These are phyloP conservation scores for Spatulosminthurus flaviceps DNA, from an alignment of 2,888 invertebrate species.

Conservation along the genomic window DNA sequence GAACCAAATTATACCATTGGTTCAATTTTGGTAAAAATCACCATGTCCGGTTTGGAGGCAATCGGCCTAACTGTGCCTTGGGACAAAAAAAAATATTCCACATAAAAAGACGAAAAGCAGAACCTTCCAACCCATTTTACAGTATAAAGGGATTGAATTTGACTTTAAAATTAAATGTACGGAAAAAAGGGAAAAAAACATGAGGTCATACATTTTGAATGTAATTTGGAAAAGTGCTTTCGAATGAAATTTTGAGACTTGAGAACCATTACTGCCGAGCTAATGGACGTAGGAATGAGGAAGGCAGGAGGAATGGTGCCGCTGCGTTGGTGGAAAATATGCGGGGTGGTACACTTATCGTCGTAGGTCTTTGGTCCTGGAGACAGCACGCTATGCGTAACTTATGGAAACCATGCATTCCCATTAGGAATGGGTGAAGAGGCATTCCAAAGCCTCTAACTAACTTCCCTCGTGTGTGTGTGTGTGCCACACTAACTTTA, in stretches of 20 bases:
- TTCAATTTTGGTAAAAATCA: no score
- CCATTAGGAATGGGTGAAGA: neutral
- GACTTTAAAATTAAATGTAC: constrained; percentile 11
- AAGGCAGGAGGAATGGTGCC: neutral
- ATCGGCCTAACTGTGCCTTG: no score
- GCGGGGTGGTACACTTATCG: neutral
- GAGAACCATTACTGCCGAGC: neutral
- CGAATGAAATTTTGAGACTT: neutral
- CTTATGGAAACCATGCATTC: neutral
- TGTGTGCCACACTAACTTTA: constrained; percentile 1
- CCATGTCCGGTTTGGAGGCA: no score
- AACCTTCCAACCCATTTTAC: no score
- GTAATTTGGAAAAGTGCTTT: constrained; percentile 18
- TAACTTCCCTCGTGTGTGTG: neutral
- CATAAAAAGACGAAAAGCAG: no score
- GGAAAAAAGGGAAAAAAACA: neutral
- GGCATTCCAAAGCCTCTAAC: neutral
- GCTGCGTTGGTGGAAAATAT: constrained; percentile 1
- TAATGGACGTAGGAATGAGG: neutral
- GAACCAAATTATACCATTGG: no score
- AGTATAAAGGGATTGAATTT: neutral
- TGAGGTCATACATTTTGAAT: constrained; percentile 14
- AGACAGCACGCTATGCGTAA: constrained; percentile 7
- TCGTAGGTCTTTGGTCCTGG: no score
- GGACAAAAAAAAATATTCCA: no score